phyloP scores from a whole-genome alignment of 2,797 vertebrate genomes.

The Oceanodroma leucorhoa region DNA sequence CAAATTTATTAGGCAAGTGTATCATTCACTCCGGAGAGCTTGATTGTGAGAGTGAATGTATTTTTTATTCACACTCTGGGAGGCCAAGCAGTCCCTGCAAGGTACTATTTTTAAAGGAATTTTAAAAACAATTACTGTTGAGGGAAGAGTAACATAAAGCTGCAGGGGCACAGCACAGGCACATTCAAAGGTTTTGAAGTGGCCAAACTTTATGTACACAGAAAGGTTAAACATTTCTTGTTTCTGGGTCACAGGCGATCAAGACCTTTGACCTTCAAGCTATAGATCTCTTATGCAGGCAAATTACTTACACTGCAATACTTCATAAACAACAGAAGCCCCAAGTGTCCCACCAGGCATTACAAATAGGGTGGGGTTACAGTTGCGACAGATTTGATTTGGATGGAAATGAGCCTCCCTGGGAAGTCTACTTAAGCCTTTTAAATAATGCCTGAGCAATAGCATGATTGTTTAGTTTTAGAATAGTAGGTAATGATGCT shows the following conservation, averaged over 20 bases:
- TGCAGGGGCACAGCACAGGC: neutral
- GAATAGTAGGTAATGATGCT: neutral
- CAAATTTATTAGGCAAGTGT: neutral
- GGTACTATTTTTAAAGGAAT: neutral
- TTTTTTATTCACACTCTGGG: neutral
- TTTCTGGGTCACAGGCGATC: slow-evolving; percentile 55
- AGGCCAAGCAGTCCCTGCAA: neutral
- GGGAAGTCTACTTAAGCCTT: slow-evolving; percentile 46
- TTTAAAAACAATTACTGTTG: slow-evolving; percentile 5
- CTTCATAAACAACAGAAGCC: slow-evolving; percentile 53
- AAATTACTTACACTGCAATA: slow-evolving; percentile 69
- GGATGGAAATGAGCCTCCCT: slow-evolving; percentile 53
- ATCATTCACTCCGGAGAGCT: neutral
- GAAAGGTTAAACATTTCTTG: slow-evolving; percentile 54
- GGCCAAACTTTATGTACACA: slow-evolving; percentile 27
- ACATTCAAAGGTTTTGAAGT: slow-evolving; percentile 50
- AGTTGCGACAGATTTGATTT: slow-evolving; percentile 9
- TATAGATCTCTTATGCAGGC: slow-evolving; percentile 53
- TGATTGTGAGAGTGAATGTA: neutral
- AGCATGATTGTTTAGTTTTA: neutral
- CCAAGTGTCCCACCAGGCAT: slow-evolving; percentile 33
- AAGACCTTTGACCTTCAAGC: slow-evolving; percentile 48
- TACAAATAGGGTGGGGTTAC: slow-evolving; percentile 47
- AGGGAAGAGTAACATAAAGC: neutral
- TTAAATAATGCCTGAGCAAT: slow-evolving; percentile 27